Percentiles rank a stretch among this genome's conserved stretches.
Evolutionary conservation across 2,888 invertebrate species (phyloP).

Genomic region (Leistus spinibarbis): DNA sequence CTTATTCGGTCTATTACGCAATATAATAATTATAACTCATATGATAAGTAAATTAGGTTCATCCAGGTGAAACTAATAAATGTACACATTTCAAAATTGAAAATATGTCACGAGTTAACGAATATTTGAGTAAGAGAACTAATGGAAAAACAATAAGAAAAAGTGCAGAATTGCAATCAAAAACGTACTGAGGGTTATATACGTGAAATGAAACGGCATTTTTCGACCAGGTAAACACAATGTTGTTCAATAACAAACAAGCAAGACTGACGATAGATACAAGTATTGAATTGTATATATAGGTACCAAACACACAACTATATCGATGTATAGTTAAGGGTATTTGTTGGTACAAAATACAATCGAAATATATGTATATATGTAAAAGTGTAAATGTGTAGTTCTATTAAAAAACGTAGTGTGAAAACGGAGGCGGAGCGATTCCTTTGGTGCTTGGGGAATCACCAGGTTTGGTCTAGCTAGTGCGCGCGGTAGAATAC

Average conservation of each 20-base stretch:
- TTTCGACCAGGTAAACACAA: not conserved
- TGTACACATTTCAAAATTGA: too few species aligned
- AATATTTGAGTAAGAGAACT: not conserved
- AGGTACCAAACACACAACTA: not conserved
- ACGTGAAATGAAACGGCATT: conserved; percentile 30
- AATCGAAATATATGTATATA: not conserved
- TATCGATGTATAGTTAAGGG: not conserved
- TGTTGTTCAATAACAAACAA: not conserved
- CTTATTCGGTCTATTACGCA: too few species aligned
- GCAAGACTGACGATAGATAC: not conserved
- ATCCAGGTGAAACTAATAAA: too few species aligned
- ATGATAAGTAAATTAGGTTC: too few species aligned
- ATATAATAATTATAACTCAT: too few species aligned
- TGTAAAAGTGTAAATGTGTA: not conserved
- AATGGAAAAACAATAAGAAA: not conserved
- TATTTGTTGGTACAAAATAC: not conserved
- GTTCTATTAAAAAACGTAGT: not conserved
- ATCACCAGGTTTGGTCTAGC: not conserved
- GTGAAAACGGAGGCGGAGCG: not conserved
- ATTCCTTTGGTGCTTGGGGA: not conserved
- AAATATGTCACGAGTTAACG: too few species aligned
- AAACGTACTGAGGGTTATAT: conserved; percentile 24
- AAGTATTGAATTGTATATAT: not conserved
- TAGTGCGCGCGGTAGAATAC: conserved; percentile 15
- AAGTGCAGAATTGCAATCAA: not conserved